Evolutionary conservation across 1,140 invertebrate genomes (phyloP), one percentile per base, ranked within the genome.

Genomic region (Diploscapter pachys): DNA sequence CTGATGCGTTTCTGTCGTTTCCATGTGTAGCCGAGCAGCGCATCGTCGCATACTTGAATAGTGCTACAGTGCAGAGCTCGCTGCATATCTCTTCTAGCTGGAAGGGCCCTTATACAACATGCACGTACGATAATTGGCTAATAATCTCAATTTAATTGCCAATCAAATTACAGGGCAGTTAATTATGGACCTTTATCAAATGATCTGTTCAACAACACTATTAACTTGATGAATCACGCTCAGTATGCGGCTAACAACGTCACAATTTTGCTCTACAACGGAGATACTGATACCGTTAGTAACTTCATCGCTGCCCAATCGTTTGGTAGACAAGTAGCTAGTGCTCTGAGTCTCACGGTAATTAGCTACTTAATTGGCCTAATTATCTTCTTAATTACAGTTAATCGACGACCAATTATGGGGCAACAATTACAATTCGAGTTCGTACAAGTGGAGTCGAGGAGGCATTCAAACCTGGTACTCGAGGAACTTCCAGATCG

Each of bases 221-320:
- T 67, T 54, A 56, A 51, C 11, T 57, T 74, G 53, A 31, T 74
- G n/a, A 74, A 53, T 3, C n/a, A 65, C 59, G 11, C 56, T 4
- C 65, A 31, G 9, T 74, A 76, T 55, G 66, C 56, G 8, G 11
- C 63, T 48, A 53, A 67, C 53, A 13, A 67, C 13, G 53, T 63
- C 52, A 78, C 69, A 55, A 70, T 78, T 11, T 61, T 78, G 63
- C 13, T 78, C n/a, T 78, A 69, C 76, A 73, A 69, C 11, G 76
- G 76, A 63, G 76, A 78, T 50, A 53, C 75, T 2, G 76, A 78
- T 31, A 70, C 48, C 57, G 57, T 50, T 48, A 63, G 65, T 49
- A 64, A 61, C 31, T 69, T 78, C 13, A 62, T 78, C 51, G 72
- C 68, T 56, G 67, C 64, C 8, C 76, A 78, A 65, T 51, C 50